phyloP scores from a whole-genome alignment of 1,140 invertebrate species.

The Phenacoccus solenopsis region DNA sequence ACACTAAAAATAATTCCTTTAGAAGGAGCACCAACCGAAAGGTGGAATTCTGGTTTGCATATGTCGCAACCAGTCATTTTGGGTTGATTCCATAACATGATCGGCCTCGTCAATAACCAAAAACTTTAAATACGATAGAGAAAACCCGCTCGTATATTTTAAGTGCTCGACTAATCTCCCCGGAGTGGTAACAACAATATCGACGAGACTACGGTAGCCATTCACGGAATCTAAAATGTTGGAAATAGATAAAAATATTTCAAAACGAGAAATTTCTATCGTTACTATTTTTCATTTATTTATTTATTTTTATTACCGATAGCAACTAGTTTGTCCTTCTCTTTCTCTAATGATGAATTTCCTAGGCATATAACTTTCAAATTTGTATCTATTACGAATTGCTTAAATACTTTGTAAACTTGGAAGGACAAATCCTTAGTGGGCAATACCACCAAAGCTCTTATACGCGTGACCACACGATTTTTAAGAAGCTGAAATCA shows the following conservation, averaged over 20 bases:
- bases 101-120: constrained; percentile 95
- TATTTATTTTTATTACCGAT: constrained; percentile 32
- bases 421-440: constrained; percentile 83
- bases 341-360: constrained; percentile 20
- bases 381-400: constrained; percentile 53
- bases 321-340: constrained; percentile 14
- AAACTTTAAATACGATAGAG: constrained; percentile 62
- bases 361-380: constrained; percentile 43
- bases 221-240: constrained; percentile 22
- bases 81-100: constrained; percentile 75
- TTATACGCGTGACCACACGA: constrained; percentile 43
- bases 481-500: constrained; percentile 35
- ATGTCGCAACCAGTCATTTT: constrained; percentile 77
- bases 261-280: too few relatives aligned
- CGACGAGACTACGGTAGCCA: constrained; percentile 43
- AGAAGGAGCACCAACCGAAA: too few relatives aligned
- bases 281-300: too few relatives aligned
- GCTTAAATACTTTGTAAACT: constrained; percentile 69
- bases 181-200: constrained; percentile 88
- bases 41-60: constrained; percentile 29
- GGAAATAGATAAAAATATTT: too few relatives aligned
- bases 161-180: constrained; percentile 88
- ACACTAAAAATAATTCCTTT: background rate
- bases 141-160: constrained; percentile 73
- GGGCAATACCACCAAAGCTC: constrained; percentile 79